Base-by-base conservation (phyloP, 2,797 vertebrate species). In the Chrosomus eos region DNA sequence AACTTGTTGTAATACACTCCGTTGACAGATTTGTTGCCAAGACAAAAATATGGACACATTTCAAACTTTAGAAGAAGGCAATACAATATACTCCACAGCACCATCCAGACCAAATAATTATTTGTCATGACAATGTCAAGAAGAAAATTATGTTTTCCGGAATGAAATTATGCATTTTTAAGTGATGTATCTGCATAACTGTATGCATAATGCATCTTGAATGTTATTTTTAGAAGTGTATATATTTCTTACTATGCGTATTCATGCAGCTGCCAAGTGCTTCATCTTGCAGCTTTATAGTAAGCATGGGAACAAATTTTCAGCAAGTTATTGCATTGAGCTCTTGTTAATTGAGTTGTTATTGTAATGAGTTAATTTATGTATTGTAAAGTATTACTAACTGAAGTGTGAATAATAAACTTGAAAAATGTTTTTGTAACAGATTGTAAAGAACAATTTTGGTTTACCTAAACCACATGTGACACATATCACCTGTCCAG, bases 361-460 rank as follows among this genome's bases (percentile, higher is more conserved):
- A 60, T 21, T 60, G 36, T 43, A 43, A 43, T 38, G 4, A n/a
- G 10, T 31, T 70, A 55, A 68, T 4, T 62, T 48, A 45, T 74
- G 71, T 48, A 8, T 68, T 80, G 78, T 53, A 62, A 68, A 51
- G 28, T 66, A 23, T 66, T 73, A 21, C 55, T 48, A 82, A 62
- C 70, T 73, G 48, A 80, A 80, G 43, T 64, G 38, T 31, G 26
- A 70, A 13, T 68, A 40, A 71, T 81, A 19, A 82, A 62, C 55
- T 62, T 60, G 26, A 16, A 72, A 11, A 73, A 23, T 82, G 21
- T 11, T 81, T 81, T 68, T 28, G 66, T 40, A 81, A 28, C 16
- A 16, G 79, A 43, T 28, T 51, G 19, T 23, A 45, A 72, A 13
- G 31, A 11, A 60, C 38, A 4, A 26, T 64, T 73, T 23, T 11